A percentile compares a stretch with the other conserved stretches of the same genome.
phyloP scores from a whole-genome alignment of 64 coral and sea anemone species.

The Pocillopora damicornis region DNA sequence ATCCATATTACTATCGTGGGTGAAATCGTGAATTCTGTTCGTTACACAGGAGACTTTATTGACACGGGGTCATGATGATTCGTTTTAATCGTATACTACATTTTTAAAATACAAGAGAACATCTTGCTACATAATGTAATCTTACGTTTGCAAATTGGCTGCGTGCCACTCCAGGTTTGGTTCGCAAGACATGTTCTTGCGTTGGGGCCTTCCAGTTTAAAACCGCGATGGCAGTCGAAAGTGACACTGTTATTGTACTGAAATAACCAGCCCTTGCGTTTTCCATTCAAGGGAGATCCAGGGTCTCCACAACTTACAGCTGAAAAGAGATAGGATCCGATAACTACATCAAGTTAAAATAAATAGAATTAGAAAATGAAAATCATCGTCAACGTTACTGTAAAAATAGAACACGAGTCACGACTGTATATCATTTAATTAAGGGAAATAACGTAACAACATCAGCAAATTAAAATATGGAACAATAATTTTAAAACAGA shows the following conservation, averaged over 20 bases:
- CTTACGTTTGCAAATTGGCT: constrained; percentile 71
- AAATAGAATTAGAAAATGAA: not conserved
- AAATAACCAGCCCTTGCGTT: constrained; percentile 30
- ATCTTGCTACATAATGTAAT: not conserved
- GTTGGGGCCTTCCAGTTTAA: constrained; percentile 24
- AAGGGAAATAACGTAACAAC: too few species aligned
- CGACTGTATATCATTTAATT: too few species aligned
- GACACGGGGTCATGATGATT: too few species aligned
- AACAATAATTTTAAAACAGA: too few species aligned
- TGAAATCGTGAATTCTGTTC: too few species aligned
- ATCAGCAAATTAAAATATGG: too few species aligned
- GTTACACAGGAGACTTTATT: too few species aligned
- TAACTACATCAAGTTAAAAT: not conserved
- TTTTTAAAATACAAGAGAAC: not conserved
- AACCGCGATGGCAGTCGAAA: constrained; percentile 53
- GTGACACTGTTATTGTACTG: constrained; percentile 27
- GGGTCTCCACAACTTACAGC: constrained; percentile 61
- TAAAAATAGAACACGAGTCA: too few species aligned
- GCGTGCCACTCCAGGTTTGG: constrained; percentile 40
- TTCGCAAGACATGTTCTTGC: constrained; percentile 47
- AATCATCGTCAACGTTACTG: not conserved
- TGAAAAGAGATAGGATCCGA: not conserved
- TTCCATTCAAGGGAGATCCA: constrained; percentile 40
- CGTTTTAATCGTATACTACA: too few species aligned
- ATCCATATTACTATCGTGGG: too few species aligned